These are phyloP conservation scores for Tautogolabrus adspersus DNA, from an alignment of 2,113 vertebrate species.

Conservation along the genomic window DNA sequence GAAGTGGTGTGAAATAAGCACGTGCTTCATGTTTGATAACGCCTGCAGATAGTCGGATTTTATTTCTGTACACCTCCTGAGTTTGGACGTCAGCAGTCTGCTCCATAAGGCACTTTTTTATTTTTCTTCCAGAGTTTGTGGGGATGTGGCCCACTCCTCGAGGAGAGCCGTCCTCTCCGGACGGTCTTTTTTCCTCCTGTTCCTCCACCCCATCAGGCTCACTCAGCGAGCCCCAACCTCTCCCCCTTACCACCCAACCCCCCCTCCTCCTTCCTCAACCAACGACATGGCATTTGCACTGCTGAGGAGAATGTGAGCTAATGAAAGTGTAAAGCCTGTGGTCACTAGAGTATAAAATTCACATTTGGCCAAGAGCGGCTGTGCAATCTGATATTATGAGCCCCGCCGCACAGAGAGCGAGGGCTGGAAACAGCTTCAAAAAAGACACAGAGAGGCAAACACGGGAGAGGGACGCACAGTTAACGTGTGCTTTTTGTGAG, in stretches of 20 bases:
- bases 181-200: slow-evolving; percentile 28
- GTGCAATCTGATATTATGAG: slow-evolving; percentile 87
- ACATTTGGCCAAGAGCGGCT: slow-evolving; percentile 84
- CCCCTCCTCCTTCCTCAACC: slow-evolving; percentile 50
- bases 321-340: slow-evolving; percentile 88
- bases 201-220: slow-evolving; percentile 68
- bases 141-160: slow-evolving; percentile 8
- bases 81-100: slow-evolving; percentile 20
- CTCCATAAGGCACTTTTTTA: slow-evolving; percentile 13
- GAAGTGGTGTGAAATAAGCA: not conserved
- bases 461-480: slow-evolving; percentile 5
- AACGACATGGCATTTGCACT: slow-evolving; percentile 84
- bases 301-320: slow-evolving; percentile 88
- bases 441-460: slow-evolving; percentile 47
- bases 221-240: slow-evolving; percentile 62
- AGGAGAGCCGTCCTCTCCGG: slow-evolving; percentile 34
- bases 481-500: not conserved
- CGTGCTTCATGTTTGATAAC: not conserved
- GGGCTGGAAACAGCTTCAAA: slow-evolving; percentile 56
- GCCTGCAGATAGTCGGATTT: not conserved
- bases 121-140: slow-evolving; percentile 9
- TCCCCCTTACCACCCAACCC: not conserved
- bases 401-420: slow-evolving; percentile 53
- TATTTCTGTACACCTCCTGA: not conserved
- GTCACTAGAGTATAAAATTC: slow-evolving; percentile 89